Evolutionary conservation across 2,888 invertebrate genomes (phyloP).

Genomic region (Thereva nobilitata): DNA sequence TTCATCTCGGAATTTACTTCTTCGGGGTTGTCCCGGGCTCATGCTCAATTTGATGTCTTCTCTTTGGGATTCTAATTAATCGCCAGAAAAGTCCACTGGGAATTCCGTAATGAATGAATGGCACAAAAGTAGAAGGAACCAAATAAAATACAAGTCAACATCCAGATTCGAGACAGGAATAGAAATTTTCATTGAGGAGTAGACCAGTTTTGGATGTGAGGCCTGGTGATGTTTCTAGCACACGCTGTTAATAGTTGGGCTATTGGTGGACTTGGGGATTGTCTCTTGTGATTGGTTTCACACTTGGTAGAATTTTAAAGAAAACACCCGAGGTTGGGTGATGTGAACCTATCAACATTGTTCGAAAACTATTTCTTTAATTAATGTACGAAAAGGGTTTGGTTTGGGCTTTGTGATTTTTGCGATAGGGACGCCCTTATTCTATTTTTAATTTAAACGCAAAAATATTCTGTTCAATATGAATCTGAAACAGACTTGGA

Average conservation of each 20-base stretch:
- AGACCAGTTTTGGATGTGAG: slow-evolving; percentile 4
- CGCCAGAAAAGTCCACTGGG: slow-evolving; percentile 22
- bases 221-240: not conserved
- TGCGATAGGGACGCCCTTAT: too few relatives aligned
- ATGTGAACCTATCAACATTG: too few relatives aligned
- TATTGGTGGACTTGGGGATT: not conserved
- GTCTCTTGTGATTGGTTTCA: slow-evolving; percentile 3
- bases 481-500: too few relatives aligned
- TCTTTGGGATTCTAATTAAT: slow-evolving; percentile 27
- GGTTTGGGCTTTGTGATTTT: too few relatives aligned
- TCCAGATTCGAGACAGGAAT: slow-evolving; percentile 5
- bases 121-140: not conserved
- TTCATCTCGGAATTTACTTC: slow-evolving; percentile 24
- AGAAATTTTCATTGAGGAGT: slow-evolving; percentile 25
- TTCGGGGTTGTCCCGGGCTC: slow-evolving; percentile 5
- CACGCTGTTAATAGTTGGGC: slow-evolving; percentile 13
- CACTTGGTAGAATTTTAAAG: not conserved
- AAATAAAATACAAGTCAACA: slow-evolving; percentile 14
- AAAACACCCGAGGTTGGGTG: too few relatives aligned
- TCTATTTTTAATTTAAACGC: too few relatives aligned
- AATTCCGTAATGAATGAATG: slow-evolving; percentile 26
- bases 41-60: slow-evolving; percentile 13
- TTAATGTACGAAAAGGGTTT: too few relatives aligned
- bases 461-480: too few relatives aligned
- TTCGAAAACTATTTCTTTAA: too few relatives aligned